Evolutionary conservation across 37 sponge, comb jelly and placozoan species (phyloP), one percentile per base, ranked within the genome.

Genomic region (Spongilla lacustris): DNA sequence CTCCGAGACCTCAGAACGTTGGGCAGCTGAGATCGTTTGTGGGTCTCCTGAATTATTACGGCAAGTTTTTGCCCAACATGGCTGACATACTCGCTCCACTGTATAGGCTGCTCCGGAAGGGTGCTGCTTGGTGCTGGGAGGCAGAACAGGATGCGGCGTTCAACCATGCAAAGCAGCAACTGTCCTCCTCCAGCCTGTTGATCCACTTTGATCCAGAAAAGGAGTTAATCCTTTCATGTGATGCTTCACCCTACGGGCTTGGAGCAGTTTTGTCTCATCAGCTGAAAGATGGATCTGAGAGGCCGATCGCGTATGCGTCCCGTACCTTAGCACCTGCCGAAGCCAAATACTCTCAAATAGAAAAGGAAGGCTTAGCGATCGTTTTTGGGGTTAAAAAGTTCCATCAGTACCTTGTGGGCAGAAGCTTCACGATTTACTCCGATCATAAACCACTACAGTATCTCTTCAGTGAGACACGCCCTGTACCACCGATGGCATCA

Each of bases 371-470:
- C 12, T 72, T 86, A 35, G 78, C 78, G 3, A 78, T 86, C 0
- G 58, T 71, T 8, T 86, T 86, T 79, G 86, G 80, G 8, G 73
- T 86, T 12, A 78, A 78, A 25, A 49, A 28, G 0, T 78, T 86
- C 38, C 72, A 70, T 30, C 86, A 86, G 66, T 86, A 79, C 34
- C 4, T 86, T 2, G 36, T 30, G 3, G 79, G 86, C 0, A n/a
- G 73, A 3, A 36, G n/a, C 2, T 86, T 86, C 32, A 30, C 12
- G 19, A 71, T 86, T 35, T 22, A 49, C 11, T 79, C 86, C 3
- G 86, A 86, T 49, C 86, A 86, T 80, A 86, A 86, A 34, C 79
- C 86, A 12, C 33, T 86, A 2, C 79, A 79, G 32, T 48, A 78
- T 36, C 19, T 86, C 33, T 78, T 86, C 0, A 58, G 26, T 11